A percentile compares a stretch with the other conserved stretches of the same genome.
Evolutionary conservation across 2,888 invertebrate genomes (phyloP).

Genomic region (Seira musarum): DNA sequence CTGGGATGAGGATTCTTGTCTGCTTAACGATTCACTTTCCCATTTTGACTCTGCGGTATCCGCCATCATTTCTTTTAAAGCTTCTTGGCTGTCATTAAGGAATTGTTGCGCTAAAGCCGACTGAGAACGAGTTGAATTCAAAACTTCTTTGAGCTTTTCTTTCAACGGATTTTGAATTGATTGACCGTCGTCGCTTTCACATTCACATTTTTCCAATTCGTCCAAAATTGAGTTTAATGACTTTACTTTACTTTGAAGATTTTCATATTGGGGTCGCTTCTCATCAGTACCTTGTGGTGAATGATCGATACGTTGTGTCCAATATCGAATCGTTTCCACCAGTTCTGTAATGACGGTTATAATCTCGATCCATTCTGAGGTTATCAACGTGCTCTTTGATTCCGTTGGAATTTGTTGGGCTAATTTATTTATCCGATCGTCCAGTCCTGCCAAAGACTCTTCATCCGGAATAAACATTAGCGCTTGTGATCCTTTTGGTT

Average conservation of each 20-base stretch:
- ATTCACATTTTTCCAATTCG: slow-evolving; percentile 19
- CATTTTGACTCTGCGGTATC: slow-evolving; percentile 46
- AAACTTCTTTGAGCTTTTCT: slow-evolving; percentile 39
- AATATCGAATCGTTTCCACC: slow-evolving; percentile 34
- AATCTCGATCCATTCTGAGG: slow-evolving; percentile 41
- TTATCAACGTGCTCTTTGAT: background rate
- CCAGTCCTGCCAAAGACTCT: slow-evolving; percentile 5
- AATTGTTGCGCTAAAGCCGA: slow-evolving; percentile 46
- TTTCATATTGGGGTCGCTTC: slow-evolving; percentile 48
- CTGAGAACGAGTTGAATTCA: slow-evolving; percentile 30
- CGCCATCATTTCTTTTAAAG: slow-evolving; percentile 20
- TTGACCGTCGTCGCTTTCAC: slow-evolving; percentile 34
- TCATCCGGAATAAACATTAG: slow-evolving; percentile 30
- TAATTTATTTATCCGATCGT: slow-evolving; percentile 18
- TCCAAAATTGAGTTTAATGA: slow-evolving; percentile 31
- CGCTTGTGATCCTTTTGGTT: slow-evolving; percentile 38
- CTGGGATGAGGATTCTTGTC: slow-evolving; percentile 43
- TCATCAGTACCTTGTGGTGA: slow-evolving; percentile 41
- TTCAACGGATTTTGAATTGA: slow-evolving; percentile 39
- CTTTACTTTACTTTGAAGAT: slow-evolving; percentile 25
- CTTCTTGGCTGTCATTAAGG: slow-evolving; percentile 37
- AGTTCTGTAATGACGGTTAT: slow-evolving; percentile 38
- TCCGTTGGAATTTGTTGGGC: background rate
- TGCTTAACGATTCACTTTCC: slow-evolving; percentile 47
- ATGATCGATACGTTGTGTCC: slow-evolving; percentile 40